Conservation (phyloP, 2,888 invertebrate genomes). For the Diabrotica balteata region DNA sequence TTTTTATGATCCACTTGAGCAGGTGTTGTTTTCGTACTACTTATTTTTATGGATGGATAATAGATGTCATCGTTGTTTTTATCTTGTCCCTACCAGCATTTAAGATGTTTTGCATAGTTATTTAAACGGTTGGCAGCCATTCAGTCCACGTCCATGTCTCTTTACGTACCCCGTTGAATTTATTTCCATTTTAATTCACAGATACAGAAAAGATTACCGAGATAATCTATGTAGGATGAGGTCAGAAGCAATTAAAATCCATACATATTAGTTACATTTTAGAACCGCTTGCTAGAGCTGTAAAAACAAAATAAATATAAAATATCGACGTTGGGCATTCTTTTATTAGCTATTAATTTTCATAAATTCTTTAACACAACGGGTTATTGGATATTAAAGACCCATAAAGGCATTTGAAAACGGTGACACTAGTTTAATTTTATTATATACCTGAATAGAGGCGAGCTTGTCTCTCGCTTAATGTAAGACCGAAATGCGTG, state of each 20-base stretch:
- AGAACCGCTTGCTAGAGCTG: constrained; percentile 30
- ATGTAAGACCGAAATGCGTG: constrained; percentile 31
- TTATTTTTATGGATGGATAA: too few relatives aligned
- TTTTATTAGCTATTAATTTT: constrained; percentile 50
- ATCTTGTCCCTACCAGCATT: background rate
- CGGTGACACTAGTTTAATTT: constrained; percentile 47
- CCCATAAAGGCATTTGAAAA: constrained; percentile 47
- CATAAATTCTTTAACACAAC: constrained; percentile 48
- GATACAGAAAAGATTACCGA: constrained; percentile 21
- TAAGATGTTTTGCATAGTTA: constrained; percentile 4
- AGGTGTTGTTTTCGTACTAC: too few relatives aligned
- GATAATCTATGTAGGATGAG: constrained; percentile 25
- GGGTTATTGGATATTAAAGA: constrained; percentile 48
- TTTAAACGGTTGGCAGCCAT: constrained; percentile 4
- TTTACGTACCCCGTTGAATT: constrained; percentile 10
- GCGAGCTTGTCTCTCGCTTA: constrained; percentile 17
- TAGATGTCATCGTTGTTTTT: too few relatives aligned
- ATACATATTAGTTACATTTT: constrained; percentile 35
- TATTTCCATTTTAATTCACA: constrained; percentile 20
- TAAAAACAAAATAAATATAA: constrained; percentile 43
- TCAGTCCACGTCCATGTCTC: constrained; percentile 5
- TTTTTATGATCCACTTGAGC: too few relatives aligned
- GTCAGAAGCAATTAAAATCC: constrained; percentile 23
- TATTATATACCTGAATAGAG: constrained; percentile 34
- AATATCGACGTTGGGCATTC: constrained; percentile 41